Percentiles rank a stretch among this genome's conserved stretches.
These are phyloP conservation scores for Neoscelio sp. DNA, from an alignment of 2,888 invertebrate genomes.

Conservation along the genomic window DNA sequence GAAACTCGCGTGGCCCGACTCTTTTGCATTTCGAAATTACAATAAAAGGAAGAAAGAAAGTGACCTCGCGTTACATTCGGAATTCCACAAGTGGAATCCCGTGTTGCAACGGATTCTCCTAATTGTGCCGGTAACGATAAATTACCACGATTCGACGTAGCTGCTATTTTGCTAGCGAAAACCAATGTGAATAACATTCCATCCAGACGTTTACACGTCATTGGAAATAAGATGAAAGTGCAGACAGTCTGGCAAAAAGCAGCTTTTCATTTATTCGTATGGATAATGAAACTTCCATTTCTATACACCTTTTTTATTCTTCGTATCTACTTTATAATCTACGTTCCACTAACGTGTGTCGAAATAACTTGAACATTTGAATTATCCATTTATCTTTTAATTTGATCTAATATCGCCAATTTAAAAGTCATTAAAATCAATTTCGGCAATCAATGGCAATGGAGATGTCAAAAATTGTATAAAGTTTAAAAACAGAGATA, in stretches of 20 bases:
- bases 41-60: conserved; percentile 51
- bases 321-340: too few relatives aligned
- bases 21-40: conserved; percentile 40
- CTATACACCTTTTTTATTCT: too few relatives aligned
- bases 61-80: conserved; percentile 50
- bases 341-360: too few relatives aligned
- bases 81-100: conserved; percentile 54
- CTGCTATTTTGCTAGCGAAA: conserved; percentile 34
- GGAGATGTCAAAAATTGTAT: too few relatives aligned
- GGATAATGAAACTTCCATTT: conserved; percentile 24
- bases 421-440: too few relatives aligned
- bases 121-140: conserved; percentile 56
- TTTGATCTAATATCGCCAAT: too few relatives aligned
- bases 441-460: too few relatives aligned
- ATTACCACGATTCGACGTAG: conserved; percentile 29
- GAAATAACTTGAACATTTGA: too few relatives aligned
- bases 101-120: conserved; percentile 54
- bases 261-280: conserved; percentile 30
- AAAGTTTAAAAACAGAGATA: too few relatives aligned
- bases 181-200: conserved; percentile 30
- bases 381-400: too few relatives aligned
- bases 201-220: conserved; percentile 12
- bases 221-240: conserved; percentile 29
- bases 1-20: too few relatives aligned
- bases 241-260: conserved; percentile 12